Evolutionary conservation across 1,140 invertebrate species (phyloP), one percentile per base, ranked within the genome.

Genomic region (Lycorma delicatula): DNA sequence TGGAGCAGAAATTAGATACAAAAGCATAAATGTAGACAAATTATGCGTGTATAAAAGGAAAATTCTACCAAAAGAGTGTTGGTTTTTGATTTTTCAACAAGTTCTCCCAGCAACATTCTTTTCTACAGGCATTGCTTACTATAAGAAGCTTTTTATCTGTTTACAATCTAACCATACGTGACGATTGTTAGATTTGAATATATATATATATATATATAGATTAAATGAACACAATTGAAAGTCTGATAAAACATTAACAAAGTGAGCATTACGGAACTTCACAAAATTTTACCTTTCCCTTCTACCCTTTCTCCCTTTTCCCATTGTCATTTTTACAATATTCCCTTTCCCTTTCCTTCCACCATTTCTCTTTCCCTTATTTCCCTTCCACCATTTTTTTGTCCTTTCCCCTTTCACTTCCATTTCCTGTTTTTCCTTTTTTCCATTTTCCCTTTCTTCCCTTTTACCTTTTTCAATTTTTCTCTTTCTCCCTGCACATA

Each of bases 161-260:
- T 27, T 53, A 53, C 28, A 53, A 53, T 16, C 51, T 53, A 13
- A 53, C 51, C 16, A 53, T 53, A 28, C 4, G 51, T 4, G 13
- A 53, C 23, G 26, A 28, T n/a, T n/a, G n/a, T n/a, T n/a, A n/a
- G n/a, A n/a, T n/a, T n/a, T n/a, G n/a, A n/a, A n/a, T n/a, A n/a
- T n/a, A n/a, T n/a, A n/a, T n/a, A n/a, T n/a, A n/a, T n/a, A n/a
- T n/a, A n/a, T n/a, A n/a, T n/a, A n/a, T n/a, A n/a, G n/a, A n/a
- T n/a, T n/a, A n/a, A n/a, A n/a, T n/a, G n/a, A n/a, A n/a, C n/a
- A n/a, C n/a, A n/a, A n/a, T n/a, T n/a, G n/a, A n/a, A n/a, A n/a
- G n/a, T n/a, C 23, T 53, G 23, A 9, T 13, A 3, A 16, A 18
- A 27, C 25, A 18, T 26, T 11, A 23, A 23, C 22, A 27, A 23